Evolutionary conservation across 2,888 invertebrate species (phyloP), one percentile per base, ranked within the genome.

Genomic region (Zygaena filipendulae): DNA sequence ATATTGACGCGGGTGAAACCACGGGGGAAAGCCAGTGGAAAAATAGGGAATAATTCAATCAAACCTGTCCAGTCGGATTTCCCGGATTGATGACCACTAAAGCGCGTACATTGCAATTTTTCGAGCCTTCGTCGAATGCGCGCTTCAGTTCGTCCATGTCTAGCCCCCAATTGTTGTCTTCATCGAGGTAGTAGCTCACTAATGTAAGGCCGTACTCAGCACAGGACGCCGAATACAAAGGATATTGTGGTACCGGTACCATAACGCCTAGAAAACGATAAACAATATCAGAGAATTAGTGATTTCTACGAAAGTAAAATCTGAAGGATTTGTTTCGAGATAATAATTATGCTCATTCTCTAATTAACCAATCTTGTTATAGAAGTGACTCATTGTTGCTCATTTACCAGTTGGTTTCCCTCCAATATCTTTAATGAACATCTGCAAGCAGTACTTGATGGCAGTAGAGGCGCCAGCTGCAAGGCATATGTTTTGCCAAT

Each of bases 171-270:
- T 87, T 86, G 23, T 84, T 84, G 0, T 82, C 83, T 63, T 97
- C 97, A 59, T 95, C 85, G 45, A 97, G 72, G 61, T 88, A 96
- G 59, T 97, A 97, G 2, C 88, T 90, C 28, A 93, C 79, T 82
- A 91, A 84, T 4, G 79, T 57, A 62, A 95, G 86, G 35, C 90
- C 87, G 56, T 90, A 95, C 66, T 97, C 96, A 2, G 94, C 88
- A 20, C 95, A 68, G 0, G 93, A 86, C 0, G 96, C 96, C 1
- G 95, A 93, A 63, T 97, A 97, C 3, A 97, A 74, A 0, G 97
- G 96, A 67, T 97, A 97, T 57, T 97, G 96, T 0, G 97, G 97
- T 51, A 95, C 96, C 0, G 97, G 97, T 32, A 95, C 88, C 90
- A 97, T 87, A 2, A 96, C 86, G 3, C 95, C 96, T 1, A 82